These are phyloP conservation scores for Dipodomys stephensi DNA, from an alignment of 2,113 vertebrate species.

Conservation along the genomic window DNA sequence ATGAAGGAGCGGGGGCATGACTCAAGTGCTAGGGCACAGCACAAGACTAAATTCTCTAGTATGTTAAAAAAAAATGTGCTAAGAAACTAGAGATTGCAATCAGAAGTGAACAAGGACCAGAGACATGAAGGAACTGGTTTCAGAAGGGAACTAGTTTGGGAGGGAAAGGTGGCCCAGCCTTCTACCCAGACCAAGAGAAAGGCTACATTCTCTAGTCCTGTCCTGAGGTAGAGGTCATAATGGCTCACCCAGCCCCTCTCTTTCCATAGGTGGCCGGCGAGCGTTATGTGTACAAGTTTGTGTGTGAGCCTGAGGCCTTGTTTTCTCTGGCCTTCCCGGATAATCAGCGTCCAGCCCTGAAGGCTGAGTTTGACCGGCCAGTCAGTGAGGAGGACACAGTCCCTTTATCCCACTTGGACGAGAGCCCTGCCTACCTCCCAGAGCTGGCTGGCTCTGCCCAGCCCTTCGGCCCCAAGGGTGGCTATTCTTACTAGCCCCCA, in stretches of 20 bases:
- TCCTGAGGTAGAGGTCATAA: background rate
- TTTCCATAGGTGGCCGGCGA: slow-evolving; percentile 95
- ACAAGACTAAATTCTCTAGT: no score
- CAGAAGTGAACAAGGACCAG: background rate
- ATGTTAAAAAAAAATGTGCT: no score
- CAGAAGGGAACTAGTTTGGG: background rate
- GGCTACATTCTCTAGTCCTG: background rate
- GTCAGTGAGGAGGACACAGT: slow-evolving; percentile 97
- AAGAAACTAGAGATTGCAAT: background rate
- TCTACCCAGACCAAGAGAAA: background rate
- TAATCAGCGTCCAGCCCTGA: slow-evolving; percentile 93
- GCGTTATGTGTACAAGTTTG: slow-evolving; percentile 99
- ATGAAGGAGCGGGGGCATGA: no score
- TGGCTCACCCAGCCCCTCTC: background rate
- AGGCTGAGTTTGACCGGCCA: slow-evolving; percentile 92
- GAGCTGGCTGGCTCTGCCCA: slow-evolving; percentile 90
- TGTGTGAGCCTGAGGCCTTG: slow-evolving; percentile 96
- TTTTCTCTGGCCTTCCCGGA: slow-evolving; percentile 98
- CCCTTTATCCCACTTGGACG: slow-evolving; percentile 96
- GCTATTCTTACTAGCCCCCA: slow-evolving; percentile 92
- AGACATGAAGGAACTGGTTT: background rate
- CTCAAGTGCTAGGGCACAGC: no score
- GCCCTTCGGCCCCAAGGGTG: slow-evolving; percentile 92
- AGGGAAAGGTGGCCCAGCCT: background rate
- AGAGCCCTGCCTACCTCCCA: slow-evolving; percentile 88